Evolutionary conservation across 2,888 invertebrate genomes (phyloP), one percentile per base, ranked within the genome.

Genomic region (Yponomeuta evonymella): DNA sequence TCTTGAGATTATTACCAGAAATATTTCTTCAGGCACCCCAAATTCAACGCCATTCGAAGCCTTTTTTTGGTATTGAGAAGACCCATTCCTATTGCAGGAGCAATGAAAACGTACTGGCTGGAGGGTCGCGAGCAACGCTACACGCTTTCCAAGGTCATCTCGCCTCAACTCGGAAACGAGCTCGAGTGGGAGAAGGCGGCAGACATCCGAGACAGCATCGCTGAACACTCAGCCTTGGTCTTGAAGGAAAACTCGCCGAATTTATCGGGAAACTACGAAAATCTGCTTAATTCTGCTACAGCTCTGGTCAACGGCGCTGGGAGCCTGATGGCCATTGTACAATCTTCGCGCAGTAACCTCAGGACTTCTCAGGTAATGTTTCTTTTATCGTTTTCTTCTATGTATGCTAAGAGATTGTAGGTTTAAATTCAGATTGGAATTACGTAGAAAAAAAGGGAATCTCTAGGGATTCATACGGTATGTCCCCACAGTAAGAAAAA

Each of bases 71-170:
- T 12, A 33, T 23, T 12, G 0, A 29, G 29, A 36, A n/a, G n/a
- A 33, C 43, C n/a, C 36, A 67, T 6, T 9, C 67, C 0, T 36
- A 11, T 43, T 67, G 64, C 82, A 96, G 96, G 96, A 69, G 92
- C 94, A 71, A 97, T 97, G 97, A 97, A 97, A 87, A 97, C 97
- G 0, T 97, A 96, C 83, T 97, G 97, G 97, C 87, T 97, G 71
- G 94, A 95, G 80, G 95, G 95, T 62, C 93, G 96, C 70, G 95
- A 96, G 77, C 93, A 94, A 64, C 92, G 97, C 43, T 91, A 94
- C 4, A 93, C 94, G 63, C 83, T 93, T 8, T 86, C 84, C 71
- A 92, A 91, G 75, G 81, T 87, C 74, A 90, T 85, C 77, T 88
- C 87, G 0, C 83, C 86, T 2, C 92, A 93, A 76, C 83, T 89